A percentile compares a stretch with the other conserved stretches of the same genome.
These are phyloP conservation scores for Phalacrocorax carbo DNA, from an alignment of 2,113 vertebrate species.

Conservation along the genomic window DNA sequence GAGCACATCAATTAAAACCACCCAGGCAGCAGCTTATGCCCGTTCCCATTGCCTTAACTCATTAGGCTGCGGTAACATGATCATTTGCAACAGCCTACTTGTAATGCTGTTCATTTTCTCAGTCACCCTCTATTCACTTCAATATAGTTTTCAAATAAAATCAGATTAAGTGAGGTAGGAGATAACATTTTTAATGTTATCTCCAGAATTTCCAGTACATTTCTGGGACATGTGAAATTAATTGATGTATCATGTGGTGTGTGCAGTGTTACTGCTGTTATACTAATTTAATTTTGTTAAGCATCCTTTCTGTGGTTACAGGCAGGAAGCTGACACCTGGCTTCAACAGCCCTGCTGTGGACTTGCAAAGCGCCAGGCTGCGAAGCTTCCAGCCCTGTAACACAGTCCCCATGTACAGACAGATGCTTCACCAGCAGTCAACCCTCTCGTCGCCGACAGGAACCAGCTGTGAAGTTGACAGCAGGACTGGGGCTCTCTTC, in stretches of 20 bases:
- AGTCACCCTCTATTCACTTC: not conserved
- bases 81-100: not conserved
- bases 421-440: not conserved
- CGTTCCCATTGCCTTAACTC: not conserved
- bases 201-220: not conserved
- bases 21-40: not conserved
- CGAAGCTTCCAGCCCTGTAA: not conserved
- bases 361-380: not conserved
- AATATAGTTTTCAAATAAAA: not conserved
- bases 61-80: not conserved
- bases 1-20: not conserved
- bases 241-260: not conserved
- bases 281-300: not conserved
- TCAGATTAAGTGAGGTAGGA: not conserved
- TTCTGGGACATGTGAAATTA: not conserved
- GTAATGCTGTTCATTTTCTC: not conserved
- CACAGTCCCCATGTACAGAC: not conserved
- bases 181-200: not conserved
- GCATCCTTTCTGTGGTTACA: rapidly evolving
- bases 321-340: not conserved
- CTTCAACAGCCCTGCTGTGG: not conserved
- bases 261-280: rapidly evolving
- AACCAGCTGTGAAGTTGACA: not conserved
- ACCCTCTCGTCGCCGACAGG: rapidly evolving
- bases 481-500: not conserved